phyloP scores from a whole-genome alignment of 2,888 invertebrate genomes.

The Cecidostiba fungosa region DNA sequence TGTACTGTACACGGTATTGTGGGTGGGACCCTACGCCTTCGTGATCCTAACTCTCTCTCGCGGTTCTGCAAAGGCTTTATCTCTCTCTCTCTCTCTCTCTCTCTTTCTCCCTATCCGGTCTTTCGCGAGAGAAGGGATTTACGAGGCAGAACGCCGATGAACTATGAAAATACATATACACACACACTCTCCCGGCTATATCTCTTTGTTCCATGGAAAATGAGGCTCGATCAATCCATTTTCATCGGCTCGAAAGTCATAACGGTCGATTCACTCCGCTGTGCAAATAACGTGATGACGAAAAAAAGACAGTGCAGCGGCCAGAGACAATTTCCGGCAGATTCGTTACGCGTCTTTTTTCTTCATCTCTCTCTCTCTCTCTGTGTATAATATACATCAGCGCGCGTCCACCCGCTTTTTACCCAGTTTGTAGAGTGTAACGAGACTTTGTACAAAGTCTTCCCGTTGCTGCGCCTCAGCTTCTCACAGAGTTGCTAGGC shows the following conservation, averaged over 20 bases:
- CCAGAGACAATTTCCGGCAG: conserved; percentile 77
- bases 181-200: background rate
- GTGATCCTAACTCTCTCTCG: conserved; percentile 69
- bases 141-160: conserved; percentile 52
- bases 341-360: conserved; percentile 75
- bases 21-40: conserved; percentile 76
- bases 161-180: conserved; percentile 52
- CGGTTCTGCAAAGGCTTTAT: conserved; percentile 26
- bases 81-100: conserved; percentile 34
- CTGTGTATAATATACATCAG: background rate
- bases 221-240: background rate
- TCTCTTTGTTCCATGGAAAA: background rate
- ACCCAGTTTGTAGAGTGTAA: background rate
- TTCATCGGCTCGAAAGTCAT: background rate
- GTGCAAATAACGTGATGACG: conserved; percentile 41
- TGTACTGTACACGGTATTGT: conserved; percentile 66
- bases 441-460: conserved; percentile 4
- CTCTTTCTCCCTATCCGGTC: conserved; percentile 25
- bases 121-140: conserved; percentile 44
- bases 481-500: no score
- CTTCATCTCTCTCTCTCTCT: conserved; percentile 12
- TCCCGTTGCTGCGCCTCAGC: background rate
- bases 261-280: conserved; percentile 45
- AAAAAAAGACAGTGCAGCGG: background rate
- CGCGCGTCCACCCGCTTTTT: conserved; percentile 2